These are phyloP conservation scores for Agrochola lota DNA, from an alignment of 2,888 invertebrate genomes.

Conservation along the genomic window DNA sequence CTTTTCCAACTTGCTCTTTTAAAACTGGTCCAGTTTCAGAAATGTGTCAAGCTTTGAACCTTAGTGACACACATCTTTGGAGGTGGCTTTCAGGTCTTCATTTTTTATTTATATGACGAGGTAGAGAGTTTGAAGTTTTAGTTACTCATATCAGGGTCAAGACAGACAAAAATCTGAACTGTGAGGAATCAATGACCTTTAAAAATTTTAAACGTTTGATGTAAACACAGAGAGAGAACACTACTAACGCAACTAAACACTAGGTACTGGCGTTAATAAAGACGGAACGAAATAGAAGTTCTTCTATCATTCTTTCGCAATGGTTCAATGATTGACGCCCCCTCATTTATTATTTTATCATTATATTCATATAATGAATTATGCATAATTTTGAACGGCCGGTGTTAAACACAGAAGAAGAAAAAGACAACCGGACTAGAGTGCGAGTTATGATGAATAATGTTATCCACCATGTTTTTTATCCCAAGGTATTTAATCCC, in stretches of 20 bases:
- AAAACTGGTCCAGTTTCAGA: constrained; percentile 47
- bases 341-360: no score
- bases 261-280: background rate
- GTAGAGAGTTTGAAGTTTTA: background rate
- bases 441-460: no score
- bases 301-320: background rate
- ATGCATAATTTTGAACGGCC: background rate
- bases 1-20: constrained; percentile 49
- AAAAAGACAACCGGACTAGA: no score
- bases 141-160: background rate
- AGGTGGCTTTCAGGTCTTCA: constrained; percentile 7
- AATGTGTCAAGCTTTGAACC: constrained; percentile 43
- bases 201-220: background rate
- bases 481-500: no score
- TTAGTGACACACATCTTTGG: constrained; percentile 40
- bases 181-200: background rate
- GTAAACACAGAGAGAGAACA: background rate
- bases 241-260: background rate
- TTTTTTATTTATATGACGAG: constrained; percentile 37
- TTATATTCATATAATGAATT: background rate
- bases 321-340: background rate
- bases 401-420: background rate
- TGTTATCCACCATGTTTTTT: no score
- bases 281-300: background rate
- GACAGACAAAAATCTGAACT: background rate